Evolutionary conservation across 1,140 invertebrate species (phyloP), one percentile per base, ranked within the genome.

Genomic region (Ips nitidus): DNA sequence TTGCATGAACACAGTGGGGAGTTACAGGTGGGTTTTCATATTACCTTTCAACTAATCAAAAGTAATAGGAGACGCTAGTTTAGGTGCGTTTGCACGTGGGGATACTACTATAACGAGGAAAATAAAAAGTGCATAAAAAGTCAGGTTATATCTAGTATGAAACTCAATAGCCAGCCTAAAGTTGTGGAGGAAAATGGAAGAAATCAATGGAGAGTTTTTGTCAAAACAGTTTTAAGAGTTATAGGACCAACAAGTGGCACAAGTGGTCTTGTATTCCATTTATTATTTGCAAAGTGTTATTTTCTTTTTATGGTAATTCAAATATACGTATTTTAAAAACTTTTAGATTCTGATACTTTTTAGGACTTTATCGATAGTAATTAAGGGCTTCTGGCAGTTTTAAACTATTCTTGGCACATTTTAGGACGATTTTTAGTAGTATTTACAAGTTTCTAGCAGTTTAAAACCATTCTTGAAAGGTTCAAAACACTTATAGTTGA

Each of bases 1-100:
- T 56, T 89, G 87, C 73, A 47, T 87, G n/a, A 89, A 89, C 80
- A 70, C 85, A 38, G 81, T 83, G 2, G 86, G 86, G 39, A 69
- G 68, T 42, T 74, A 59, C 45, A 72, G 47, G 73, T 74, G 45
- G 63, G 66, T 22, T 22, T 22, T 22, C 22, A 37, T 5, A 37
- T 37, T 1, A 36, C 4, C 6, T 55, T 55, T 2, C 8, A 36
- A 37, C 37, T 38, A 55, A 55, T 36, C 7, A 37, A 55, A 64
- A 45, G 39, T 3, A 53, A 52, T 41, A 53, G 39, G 4, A 2
- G 40, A 47, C n/a, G 57, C 50, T 69, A 61, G 57, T 22, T 22
- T 61, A 69, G 66, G 7, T 70, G 69, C 52, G 50, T 71, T 50
- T 71, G 69, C 41, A 67, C 59, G 42, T 71, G 69, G 69, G 69